A percentile compares a stretch with the other conserved stretches of the same genome.
These are phyloP conservation scores for Acanthornis magna DNA, from an alignment of 2,797 vertebrate genomes.

Conservation along the genomic window DNA sequence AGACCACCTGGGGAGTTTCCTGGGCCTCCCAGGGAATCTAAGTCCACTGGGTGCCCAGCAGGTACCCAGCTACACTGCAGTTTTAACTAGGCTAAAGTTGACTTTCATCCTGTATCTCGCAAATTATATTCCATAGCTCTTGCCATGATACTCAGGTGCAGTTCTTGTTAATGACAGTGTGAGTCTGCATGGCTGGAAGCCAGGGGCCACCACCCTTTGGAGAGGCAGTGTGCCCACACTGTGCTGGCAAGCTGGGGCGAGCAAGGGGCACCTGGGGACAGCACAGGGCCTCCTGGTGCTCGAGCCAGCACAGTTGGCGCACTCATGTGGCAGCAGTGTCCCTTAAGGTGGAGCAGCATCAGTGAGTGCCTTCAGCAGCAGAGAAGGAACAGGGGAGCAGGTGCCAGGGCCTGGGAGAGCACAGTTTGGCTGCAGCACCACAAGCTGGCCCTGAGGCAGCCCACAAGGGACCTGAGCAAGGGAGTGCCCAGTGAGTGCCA, in stretches of 20 bases:
- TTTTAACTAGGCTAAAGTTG: background rate
- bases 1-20: background rate
- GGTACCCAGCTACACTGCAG: fast-evolving
- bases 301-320: background rate
- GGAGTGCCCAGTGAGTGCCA: background rate
- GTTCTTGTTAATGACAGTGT: background rate
- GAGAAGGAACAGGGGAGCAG: background rate
- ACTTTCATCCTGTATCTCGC: background rate
- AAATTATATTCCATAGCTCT: background rate
- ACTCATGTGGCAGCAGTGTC: background rate
- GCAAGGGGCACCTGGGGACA: background rate
- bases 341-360: background rate
- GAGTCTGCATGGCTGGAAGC: background rate
- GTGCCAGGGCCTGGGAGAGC: background rate
- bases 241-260: background rate
- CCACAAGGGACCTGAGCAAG: background rate
- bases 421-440: fast-evolving
- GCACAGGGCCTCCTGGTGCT: background rate
- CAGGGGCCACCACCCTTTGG: background rate
- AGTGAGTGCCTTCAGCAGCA: background rate
- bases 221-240: background rate
- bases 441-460: background rate
- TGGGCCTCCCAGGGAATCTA: background rate
- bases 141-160: background rate
- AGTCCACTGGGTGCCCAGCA: background rate